Evolutionary conservation across 2,888 invertebrate species (phyloP), one percentile per base, ranked within the genome.

Genomic region (Tillus elongatus): DNA sequence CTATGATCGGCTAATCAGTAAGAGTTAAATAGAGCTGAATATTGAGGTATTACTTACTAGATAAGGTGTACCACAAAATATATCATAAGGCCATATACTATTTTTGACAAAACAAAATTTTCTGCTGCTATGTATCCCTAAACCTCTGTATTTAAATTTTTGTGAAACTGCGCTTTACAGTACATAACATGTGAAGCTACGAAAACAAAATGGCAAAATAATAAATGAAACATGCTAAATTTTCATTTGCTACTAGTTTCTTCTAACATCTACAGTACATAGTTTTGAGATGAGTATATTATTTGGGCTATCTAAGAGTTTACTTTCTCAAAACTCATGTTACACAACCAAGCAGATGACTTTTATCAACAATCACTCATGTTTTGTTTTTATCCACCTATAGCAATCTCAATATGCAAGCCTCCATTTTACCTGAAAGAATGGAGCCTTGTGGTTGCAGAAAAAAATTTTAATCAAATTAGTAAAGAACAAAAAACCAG

Each of bases 361-460:
- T 19, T 19, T 19, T 26, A 30, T 40, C 33, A 49, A 48, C 41
- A 31, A 13, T 34, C 32, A 42, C 35, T 39, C 40, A 39, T 44
- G 26, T 39, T 42, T 27, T 42, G 37, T 36, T 19, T 36, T 33
- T 47, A 50, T 55, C 54, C 57, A 60, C 53, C 55, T 59, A 58
- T 60, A 60, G 64, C 64, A 65, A 61, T 60, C 64, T 61, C 57
- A 64, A 57, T 61, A 63, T 56, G 64, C 71, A 72, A 72, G 72
- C 70, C 73, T 72, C 76, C 76, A 71, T 73, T 79, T 82, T 82
- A 82, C 82, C 82, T 82, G 82, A 82, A 74, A 82, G 75, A 77
- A 82, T 82, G 75, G 82, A 80, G 80, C 81, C 81, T 81, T 80
- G 75, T 73, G 75, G 73, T 75, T 74, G 79, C 74, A 74, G 72